Conservation (phyloP, 2,113 vertebrate species). For the Zosterops japonicus region DNA sequence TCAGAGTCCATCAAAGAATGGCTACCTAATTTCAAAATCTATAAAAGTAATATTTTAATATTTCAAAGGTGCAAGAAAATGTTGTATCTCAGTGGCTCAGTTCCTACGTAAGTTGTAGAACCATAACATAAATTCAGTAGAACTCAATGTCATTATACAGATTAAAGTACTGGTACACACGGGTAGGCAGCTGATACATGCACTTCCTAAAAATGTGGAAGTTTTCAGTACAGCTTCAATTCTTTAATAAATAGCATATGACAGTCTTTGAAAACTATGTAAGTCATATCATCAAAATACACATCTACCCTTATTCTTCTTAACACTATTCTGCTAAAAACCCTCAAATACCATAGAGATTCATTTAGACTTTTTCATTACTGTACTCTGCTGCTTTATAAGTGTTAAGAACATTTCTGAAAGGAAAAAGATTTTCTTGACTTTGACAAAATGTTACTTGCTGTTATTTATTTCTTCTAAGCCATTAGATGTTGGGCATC, state of each 20-base stretch:
- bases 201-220: not conserved
- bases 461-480: not conserved
- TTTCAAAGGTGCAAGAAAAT: not conserved
- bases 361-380: not conserved
- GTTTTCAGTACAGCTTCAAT: not conserved
- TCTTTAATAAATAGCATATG: not conserved
- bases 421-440: not conserved
- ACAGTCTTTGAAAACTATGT: not conserved
- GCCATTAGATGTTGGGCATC: not conserved
- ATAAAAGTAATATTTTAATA: not conserved
- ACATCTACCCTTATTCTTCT: not conserved
- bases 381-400: not conserved
- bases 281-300: not conserved
- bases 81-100: not conserved
- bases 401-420: not conserved
- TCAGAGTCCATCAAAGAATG: not conserved
- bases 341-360: not conserved
- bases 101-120: not conserved
- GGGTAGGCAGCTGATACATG: not conserved
- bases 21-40: conserved; percentile 1
- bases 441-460: not conserved
- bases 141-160: not conserved
- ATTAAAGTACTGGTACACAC: not conserved
- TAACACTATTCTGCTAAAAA: not conserved
- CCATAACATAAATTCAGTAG: not conserved